These are phyloP conservation scores for Calephelis nemesis DNA, from an alignment of 1,140 invertebrate species.

Conservation along the genomic window DNA sequence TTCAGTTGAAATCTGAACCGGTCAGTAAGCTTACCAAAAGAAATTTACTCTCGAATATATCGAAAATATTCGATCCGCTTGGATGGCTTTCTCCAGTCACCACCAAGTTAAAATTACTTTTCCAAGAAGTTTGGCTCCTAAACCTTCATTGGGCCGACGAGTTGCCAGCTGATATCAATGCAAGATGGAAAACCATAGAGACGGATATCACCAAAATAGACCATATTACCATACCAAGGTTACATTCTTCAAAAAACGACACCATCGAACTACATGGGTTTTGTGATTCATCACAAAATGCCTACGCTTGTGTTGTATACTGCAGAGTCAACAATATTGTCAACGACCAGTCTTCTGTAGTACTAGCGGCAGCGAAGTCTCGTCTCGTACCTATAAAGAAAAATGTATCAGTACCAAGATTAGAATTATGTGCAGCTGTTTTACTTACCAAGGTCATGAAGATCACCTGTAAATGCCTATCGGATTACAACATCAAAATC, in stretches of 20 bases:
- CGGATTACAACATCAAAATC: constrained; percentile 20
- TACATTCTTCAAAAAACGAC: not conserved
- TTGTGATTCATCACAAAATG: too few relatives aligned
- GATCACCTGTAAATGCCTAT: not conserved
- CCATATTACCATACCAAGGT: not conserved
- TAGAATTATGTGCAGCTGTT: too few relatives aligned
- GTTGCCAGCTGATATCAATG: not conserved
- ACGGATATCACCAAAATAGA: not conserved
- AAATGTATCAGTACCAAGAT: not conserved
- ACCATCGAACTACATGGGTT: not conserved
- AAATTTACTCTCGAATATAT: constrained; percentile 41
- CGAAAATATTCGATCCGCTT: constrained; percentile 42
- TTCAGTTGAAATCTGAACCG: too few relatives aligned
- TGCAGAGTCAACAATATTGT: too few relatives aligned
- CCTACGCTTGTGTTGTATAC: too few relatives aligned
- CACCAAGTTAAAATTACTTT: constrained; percentile 27
- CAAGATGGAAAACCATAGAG: too few relatives aligned
- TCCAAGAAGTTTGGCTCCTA: constrained; percentile 25
- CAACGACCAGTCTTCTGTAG: too few relatives aligned
- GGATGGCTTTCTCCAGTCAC: constrained; percentile 46
- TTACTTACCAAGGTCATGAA: not conserved
- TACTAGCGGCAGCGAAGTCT: not conserved
- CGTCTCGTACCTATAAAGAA: constrained; percentile 12
- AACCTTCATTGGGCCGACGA: constrained; percentile 18
- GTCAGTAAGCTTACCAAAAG: constrained; percentile 36